Conservation (phyloP, 2,888 invertebrate species). For the Plemyria rubiginata region DNA sequence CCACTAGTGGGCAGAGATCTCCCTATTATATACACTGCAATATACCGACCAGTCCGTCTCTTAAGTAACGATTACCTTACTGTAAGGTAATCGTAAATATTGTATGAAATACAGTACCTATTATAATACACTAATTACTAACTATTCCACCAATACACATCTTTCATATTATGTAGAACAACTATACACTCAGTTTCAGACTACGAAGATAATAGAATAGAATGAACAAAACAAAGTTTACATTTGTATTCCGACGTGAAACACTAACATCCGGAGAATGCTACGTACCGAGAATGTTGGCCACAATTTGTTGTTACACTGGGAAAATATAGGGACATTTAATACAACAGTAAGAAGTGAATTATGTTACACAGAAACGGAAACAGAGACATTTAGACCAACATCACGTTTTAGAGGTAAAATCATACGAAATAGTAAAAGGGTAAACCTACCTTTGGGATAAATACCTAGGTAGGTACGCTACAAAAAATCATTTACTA, state of each 20-base stretch:
- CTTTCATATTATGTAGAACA: neutral
- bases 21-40: no score
- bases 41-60: no score
- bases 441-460: neutral
- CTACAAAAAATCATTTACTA: no score
- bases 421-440: no score
- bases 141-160: no score
- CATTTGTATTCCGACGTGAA: conserved; percentile 23
- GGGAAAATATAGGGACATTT: conserved; percentile 12
- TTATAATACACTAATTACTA: no score
- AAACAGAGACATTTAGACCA: neutral
- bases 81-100: no score
- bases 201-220: conserved; percentile 5
- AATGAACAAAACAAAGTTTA: conserved; percentile 24
- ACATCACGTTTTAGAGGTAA: neutral
- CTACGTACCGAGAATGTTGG: conserved; percentile 16
- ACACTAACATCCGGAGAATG: conserved; percentile 15
- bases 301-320: conserved; percentile 15
- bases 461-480: no score
- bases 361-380: neutral
- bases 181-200: conserved; percentile 11
- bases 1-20: no score
- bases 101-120: no score
- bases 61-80: no score
- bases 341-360: neutral